Percentiles rank a stretch among this genome's conserved stretches.
Evolutionary conservation across 2,113 vertebrate species (phyloP).

Genomic region (Pelvicachromis taeniatus): DNA sequence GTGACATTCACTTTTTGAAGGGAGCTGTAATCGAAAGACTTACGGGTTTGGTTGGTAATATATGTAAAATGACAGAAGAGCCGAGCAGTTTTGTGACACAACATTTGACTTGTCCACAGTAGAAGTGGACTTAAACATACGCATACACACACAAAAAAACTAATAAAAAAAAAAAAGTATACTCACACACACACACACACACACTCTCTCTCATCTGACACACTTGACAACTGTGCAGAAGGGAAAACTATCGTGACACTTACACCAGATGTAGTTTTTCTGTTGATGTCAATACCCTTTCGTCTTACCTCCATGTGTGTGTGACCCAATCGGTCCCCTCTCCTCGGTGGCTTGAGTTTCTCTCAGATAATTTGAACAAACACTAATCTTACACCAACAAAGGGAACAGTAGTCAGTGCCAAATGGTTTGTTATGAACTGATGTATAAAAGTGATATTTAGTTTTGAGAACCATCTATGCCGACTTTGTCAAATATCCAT

Average conservation of each 20-base stretch:
- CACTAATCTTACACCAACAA: slow-evolving; percentile 28
- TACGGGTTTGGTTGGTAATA: background rate
- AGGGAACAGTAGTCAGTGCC: slow-evolving; percentile 39
- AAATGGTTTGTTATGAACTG: slow-evolving; percentile 49
- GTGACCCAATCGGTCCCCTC: slow-evolving; percentile 27
- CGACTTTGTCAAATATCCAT: slow-evolving; percentile 40
- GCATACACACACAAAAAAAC: background rate
- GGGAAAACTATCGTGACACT: slow-evolving; percentile 50
- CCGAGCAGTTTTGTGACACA: slow-evolving; percentile 57
- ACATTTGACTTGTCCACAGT: slow-evolving; percentile 48
- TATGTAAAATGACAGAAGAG: slow-evolving; percentile 51
- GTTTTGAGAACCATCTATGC: slow-evolving; percentile 52
- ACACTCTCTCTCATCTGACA: background rate
- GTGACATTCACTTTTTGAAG: slow-evolving; percentile 83
- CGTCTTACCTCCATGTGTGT: slow-evolving; percentile 61
- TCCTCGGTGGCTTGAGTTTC: slow-evolving; percentile 44
- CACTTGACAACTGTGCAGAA: slow-evolving; percentile 39
- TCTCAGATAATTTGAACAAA: slow-evolving; percentile 31
- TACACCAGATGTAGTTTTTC: slow-evolving; percentile 66
- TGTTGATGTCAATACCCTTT: slow-evolving; percentile 63
- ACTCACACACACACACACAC: background rate
- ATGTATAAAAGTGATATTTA: slow-evolving; percentile 56
- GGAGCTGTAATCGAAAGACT: slow-evolving; percentile 42
- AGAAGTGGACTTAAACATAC: slow-evolving; percentile 28
- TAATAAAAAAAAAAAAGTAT: background rate